Evolutionary conservation across 2,888 invertebrate species (phyloP), one percentile per base, ranked within the genome.

Genomic region (Trimorus sp.): DNA sequence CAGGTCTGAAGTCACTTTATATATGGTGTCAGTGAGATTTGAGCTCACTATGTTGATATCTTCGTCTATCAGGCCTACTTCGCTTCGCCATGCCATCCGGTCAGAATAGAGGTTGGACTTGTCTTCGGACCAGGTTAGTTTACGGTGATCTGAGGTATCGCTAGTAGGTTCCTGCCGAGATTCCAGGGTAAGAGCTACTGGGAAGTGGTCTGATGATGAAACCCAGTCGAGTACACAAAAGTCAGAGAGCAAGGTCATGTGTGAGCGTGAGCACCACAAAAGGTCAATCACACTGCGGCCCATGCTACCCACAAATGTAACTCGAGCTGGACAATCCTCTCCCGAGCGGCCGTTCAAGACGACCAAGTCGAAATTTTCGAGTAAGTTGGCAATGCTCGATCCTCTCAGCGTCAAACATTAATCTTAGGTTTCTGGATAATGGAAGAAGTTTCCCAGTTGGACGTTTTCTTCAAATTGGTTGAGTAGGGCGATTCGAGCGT

Each of bases 201-300:
- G 65, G 7, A 40, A 53, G 9, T 65, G 65, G 15, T 65, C 65
- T 12, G 65, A 65, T 1, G 6, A 40, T 38, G 65, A 15, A 15
- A 40, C 8, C 65, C 65, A 65, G 14, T 49, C 37, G 9, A 1
- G 1, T 14, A 51, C 48, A 7, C 14, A 7, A 1, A 62, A 12
- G 26, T 62, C 16, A 38, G 14, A 12, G 14, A 37, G 53, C 7
- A 38, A 15, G 7, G 11, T 38, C 15, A 65, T 7, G n/a, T 38
- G 15, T 3, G 8, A 7, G 5, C 40, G 11, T 0, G 66, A 54
- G n/a, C 66, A 53, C 65, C 65, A 65, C 1, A 65, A 38, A 0
- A 65, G 53, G 9, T 65, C 65, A 37, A 65, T 53, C 6, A 53
- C 65, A 11, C 65, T 65, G 9, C 40, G 40, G n/a, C 65, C 65